Evolutionary conservation across 2,797 vertebrate species (phyloP).

Genomic region (Muscicapa striata): DNA sequence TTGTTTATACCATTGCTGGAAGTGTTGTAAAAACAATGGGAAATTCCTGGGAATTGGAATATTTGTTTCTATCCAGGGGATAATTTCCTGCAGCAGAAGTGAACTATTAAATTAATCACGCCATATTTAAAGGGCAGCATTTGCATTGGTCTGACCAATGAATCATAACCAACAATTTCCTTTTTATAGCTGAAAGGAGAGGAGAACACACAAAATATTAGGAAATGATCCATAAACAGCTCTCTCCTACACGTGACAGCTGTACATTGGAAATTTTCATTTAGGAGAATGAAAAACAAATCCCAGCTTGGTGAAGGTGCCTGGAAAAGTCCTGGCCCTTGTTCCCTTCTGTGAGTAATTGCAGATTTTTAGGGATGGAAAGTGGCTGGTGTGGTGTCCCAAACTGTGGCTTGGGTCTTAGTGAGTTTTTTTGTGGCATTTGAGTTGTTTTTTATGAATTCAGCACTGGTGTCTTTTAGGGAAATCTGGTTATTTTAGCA

Average conservation of each 20-base stretch:
- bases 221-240: constrained; percentile 3
- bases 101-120: constrained; percentile 35
- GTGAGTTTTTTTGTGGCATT: not conserved
- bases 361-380: not conserved
- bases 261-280: not conserved
- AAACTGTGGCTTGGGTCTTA: not conserved
- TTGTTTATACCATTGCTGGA: not conserved
- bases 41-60: not conserved
- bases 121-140: constrained; percentile 57
- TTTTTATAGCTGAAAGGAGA: constrained; percentile 19
- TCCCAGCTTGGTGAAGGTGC: not conserved
- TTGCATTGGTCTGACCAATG: constrained; percentile 41
- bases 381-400: not conserved
- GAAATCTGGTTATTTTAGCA: not conserved
- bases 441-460: not conserved
- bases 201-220: not conserved
- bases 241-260: not conserved
- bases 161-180: constrained; percentile 30
- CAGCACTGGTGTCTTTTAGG: not conserved
- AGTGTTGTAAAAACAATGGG: constrained; percentile 5
- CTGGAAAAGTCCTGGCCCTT: not conserved
- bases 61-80: not conserved
- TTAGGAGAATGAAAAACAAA: not conserved
- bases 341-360: not conserved
- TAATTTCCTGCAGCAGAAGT: constrained; percentile 25